Evolutionary conservation across 2,888 invertebrate genomes (phyloP).

Genomic region (Xanthia icteritia): DNA sequence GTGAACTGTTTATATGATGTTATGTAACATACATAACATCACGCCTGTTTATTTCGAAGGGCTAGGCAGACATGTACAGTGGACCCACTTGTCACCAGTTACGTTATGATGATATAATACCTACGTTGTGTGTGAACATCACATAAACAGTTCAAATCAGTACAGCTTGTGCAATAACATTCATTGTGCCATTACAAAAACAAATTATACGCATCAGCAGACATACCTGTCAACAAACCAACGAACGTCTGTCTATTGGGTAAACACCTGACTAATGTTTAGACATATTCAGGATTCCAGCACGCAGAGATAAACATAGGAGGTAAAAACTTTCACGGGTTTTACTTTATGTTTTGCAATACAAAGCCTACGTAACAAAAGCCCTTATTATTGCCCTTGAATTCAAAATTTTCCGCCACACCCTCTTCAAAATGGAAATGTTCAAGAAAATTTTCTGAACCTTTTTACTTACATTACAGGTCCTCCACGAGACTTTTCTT

Average conservation of each 20-base stretch:
- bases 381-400: background rate
- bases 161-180: background rate
- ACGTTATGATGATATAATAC: background rate
- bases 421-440: conserved; percentile 1
- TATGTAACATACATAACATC: no score
- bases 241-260: background rate
- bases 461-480: background rate
- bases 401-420: conserved; percentile 1
- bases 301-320: background rate
- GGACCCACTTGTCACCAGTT: background rate
- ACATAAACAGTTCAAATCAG: background rate
- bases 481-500: conserved; percentile 18
- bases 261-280: background rate
- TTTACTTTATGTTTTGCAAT: background rate
- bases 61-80: no score
- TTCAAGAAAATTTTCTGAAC: conserved; percentile 10
- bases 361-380: background rate
- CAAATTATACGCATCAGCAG: background rate
- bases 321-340: background rate
- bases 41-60: background rate
- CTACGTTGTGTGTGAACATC: background rate
- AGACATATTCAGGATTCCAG: conserved; percentile 6
- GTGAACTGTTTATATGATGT: no score
- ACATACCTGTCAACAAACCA: background rate
- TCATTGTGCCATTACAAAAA: background rate